phyloP scores from a whole-genome alignment of 2,888 invertebrate species.

The Leucophenga maculata region DNA sequence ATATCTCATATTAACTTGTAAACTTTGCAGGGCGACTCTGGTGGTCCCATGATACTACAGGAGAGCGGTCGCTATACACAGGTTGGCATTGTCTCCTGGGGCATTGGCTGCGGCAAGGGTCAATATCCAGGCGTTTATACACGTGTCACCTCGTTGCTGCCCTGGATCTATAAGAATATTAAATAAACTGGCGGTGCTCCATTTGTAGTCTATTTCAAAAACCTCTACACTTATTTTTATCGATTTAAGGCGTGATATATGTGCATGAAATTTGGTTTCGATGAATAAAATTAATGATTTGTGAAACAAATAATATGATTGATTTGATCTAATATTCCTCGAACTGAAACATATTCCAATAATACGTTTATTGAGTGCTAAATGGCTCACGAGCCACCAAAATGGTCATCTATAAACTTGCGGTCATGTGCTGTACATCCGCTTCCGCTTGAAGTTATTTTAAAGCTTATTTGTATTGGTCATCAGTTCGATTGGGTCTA shows the following conservation, averaged over 20 bases:
- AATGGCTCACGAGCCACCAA: too few relatives aligned
- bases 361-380: too few relatives aligned
- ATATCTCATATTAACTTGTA: not conserved
- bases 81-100: slow-evolving; percentile 92
- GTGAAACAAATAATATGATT: too few relatives aligned
- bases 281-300: slow-evolving; percentile 1
- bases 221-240: slow-evolving; percentile 9
- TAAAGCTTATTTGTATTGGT: not conserved
- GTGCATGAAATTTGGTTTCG: slow-evolving; percentile 30
- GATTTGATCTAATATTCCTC: too few relatives aligned
- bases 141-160: slow-evolving; percentile 84
- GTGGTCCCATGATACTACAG: slow-evolving; percentile 88
- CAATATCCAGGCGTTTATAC: slow-evolving; percentile 94
- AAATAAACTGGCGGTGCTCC: slow-evolving; percentile 68
- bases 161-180: slow-evolving; percentile 90
- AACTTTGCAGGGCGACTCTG: slow-evolving; percentile 84
- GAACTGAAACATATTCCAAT: too few relatives aligned
- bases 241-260: slow-evolving; percentile 60
- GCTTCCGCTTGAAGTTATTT: slow-evolving; percentile 27
- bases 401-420: too few relatives aligned
- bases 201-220: slow-evolving; percentile 24
- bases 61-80: slow-evolving; percentile 85
- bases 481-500: too few relatives aligned
- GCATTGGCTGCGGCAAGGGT: slow-evolving; percentile 92
- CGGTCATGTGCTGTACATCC: not conserved